Percentiles rank a stretch among this genome's conserved stretches.
These are phyloP conservation scores for Arion vulgaris DNA, from an alignment of 1,140 invertebrate species.

Conservation along the genomic window DNA sequence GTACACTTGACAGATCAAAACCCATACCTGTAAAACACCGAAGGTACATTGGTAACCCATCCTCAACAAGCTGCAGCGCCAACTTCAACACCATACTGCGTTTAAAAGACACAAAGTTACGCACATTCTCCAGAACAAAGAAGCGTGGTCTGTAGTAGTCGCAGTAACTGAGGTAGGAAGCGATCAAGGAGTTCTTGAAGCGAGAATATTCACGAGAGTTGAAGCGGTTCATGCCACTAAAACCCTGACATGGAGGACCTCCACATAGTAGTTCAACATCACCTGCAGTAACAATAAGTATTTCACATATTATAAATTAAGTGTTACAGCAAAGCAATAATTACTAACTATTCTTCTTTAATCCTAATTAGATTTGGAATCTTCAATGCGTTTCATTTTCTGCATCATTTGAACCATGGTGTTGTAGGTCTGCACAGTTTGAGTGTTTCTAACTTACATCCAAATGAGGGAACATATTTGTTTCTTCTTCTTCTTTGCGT, in stretches of 20 bases:
- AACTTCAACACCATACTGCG: conserved; percentile 87
- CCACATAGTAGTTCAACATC: conserved; percentile 90
- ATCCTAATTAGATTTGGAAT: no score
- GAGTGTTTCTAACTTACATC: no score
- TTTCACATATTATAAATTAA: no score
- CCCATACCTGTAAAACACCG: conserved; percentile 80
- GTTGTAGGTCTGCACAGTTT: no score
- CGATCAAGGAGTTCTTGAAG: conserved; percentile 92
- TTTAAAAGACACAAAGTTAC: conserved; percentile 89
- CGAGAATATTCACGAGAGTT: conserved; percentile 88
- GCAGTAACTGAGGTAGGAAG: conserved; percentile 87
- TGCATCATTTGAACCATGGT: no score
- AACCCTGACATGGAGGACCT: conserved; percentile 93
- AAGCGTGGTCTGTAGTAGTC: conserved; percentile 89
- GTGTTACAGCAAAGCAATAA: no score
- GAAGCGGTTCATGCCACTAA: conserved; percentile 92
- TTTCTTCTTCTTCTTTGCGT: no score
- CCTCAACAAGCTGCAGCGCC: conserved; percentile 82
- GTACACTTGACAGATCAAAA: no score
- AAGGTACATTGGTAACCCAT: conserved; percentile 92
- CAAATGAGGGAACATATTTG: no score
- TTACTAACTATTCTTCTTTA: no score
- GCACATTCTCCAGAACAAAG: conserved; percentile 89
- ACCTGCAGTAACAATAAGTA: conserved; percentile 62
- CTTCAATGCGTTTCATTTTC: no score